Conservation (phyloP, 2,888 invertebrate species). For the Antitype chi region DNA sequence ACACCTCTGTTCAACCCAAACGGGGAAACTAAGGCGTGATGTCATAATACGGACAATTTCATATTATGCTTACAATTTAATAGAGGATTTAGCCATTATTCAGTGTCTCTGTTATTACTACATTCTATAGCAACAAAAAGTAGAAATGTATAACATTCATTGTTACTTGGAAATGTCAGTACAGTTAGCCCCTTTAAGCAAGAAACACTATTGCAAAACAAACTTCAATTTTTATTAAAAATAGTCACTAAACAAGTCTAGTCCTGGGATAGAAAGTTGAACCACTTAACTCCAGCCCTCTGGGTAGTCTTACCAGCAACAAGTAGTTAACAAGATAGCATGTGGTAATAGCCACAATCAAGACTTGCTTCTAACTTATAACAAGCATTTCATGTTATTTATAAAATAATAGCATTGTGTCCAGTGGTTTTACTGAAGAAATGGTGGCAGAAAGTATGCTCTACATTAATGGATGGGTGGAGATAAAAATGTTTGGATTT, state of each 20-base stretch:
- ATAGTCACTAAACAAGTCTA: neutral
- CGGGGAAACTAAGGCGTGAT: too few relatives aligned
- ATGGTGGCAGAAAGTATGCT: neutral
- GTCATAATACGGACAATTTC: too few relatives aligned
- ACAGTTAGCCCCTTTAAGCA: neutral
- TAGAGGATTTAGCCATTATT: too few relatives aligned
- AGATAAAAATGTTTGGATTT: neutral
- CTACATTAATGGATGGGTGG: neutral
- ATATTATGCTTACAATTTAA: neutral
- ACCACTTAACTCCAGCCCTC: neutral
- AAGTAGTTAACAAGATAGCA: slow-evolving; percentile 1
- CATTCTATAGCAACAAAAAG: neutral
- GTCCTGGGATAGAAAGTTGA: neutral
- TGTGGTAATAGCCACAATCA: neutral
- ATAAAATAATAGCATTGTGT: neutral
- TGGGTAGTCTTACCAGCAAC: slow-evolving; percentile 5
- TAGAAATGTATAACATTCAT: neutral
- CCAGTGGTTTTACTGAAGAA: neutral
- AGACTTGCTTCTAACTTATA: slow-evolving; percentile 6
- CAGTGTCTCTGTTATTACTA: neutral
- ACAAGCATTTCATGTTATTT: neutral
- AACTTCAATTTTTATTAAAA: neutral
- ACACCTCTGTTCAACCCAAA: too few relatives aligned
- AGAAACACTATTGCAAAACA: neutral
- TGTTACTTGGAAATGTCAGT: neutral